Evolutionary conservation across 2,113 vertebrate species (phyloP).

Genomic region (Acrocephalus kingi): DNA sequence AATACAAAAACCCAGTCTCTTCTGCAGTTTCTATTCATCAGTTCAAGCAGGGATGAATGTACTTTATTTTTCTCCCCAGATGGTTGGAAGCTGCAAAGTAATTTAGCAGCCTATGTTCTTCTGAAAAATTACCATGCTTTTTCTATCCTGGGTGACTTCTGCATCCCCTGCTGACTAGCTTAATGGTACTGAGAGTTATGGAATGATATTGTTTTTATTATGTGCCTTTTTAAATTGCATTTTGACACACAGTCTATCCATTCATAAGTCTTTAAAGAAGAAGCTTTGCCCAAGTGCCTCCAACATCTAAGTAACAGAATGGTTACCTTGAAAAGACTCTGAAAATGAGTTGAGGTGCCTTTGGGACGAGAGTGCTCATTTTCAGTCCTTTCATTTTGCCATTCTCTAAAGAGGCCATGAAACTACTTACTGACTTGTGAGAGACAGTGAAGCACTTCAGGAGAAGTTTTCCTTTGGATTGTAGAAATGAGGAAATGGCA

Average conservation of each 20-base stretch:
- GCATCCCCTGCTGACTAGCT: constrained; percentile 2
- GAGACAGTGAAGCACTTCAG: not conserved
- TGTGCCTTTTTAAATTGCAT: constrained; percentile 40
- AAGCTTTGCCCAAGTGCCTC: not conserved
- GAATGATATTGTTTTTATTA: constrained; percentile 32
- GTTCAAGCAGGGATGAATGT: constrained; percentile 23
- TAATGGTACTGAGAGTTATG: constrained; percentile 18
- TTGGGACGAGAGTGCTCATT: not conserved
- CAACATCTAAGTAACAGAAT: not conserved
- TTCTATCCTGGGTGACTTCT: constrained; percentile 38
- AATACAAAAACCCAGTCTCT: not conserved
- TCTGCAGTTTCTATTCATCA: constrained; percentile 42
- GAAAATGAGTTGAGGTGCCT: not conserved
- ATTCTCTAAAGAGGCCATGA: not conserved
- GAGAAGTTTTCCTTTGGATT: not conserved
- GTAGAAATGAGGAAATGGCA: not conserved
- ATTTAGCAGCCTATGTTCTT: constrained; percentile 52
- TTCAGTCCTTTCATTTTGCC: not conserved
- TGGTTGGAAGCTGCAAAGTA: constrained; percentile 40
- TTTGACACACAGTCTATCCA: constrained; percentile 13
- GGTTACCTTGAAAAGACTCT: constrained; percentile 11
- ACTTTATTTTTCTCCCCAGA: constrained; percentile 58
- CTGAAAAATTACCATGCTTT: constrained; percentile 37
- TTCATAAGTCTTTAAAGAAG: constrained; percentile 16
- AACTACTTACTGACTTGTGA: not conserved